Percentiles rank a stretch among this genome's conserved stretches.
These are phyloP conservation scores for Lapara coniferarum DNA, from an alignment of 2,888 invertebrate genomes.

Conservation along the genomic window DNA sequence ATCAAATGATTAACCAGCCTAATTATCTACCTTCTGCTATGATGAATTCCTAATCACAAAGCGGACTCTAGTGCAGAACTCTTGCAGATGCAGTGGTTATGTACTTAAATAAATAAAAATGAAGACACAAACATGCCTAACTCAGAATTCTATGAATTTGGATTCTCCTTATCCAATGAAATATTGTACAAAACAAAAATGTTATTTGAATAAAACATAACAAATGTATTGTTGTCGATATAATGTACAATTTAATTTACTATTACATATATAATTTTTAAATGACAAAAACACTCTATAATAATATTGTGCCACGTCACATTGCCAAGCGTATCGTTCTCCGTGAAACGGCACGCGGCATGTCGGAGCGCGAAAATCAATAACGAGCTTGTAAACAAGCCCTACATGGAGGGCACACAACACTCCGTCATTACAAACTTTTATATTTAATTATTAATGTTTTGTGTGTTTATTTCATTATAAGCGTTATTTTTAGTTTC, in stretches of 20 bases:
- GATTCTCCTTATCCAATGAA: no score
- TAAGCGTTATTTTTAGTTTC: conserved; percentile 35
- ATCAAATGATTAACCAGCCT: no score
- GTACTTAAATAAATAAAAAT: neutral
- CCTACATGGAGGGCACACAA: conserved; percentile 63
- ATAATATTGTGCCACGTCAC: conserved; percentile 1
- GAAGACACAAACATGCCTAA: no score
- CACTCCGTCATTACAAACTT: conserved; percentile 47
- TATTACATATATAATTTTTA: no score
- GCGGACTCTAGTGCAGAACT: no score
- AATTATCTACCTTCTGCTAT: no score
- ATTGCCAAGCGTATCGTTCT: conserved; percentile 31
- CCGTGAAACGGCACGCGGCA: conserved; percentile 34
- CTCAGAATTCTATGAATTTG: no score
- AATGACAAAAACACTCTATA: neutral
- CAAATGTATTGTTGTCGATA: no score
- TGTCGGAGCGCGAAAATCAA: conserved; percentile 65
- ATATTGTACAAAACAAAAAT: neutral
- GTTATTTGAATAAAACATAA: neutral
- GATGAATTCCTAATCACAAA: no score
- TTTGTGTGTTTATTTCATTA: conserved; percentile 61
- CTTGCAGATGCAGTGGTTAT: no score
- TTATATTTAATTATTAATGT: conserved; percentile 58
- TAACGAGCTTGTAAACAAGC: conserved; percentile 80
- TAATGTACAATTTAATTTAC: no score